These are phyloP conservation scores for Synanthedon vespiformis DNA, from an alignment of 2,888 invertebrate genomes.

Conservation along the genomic window DNA sequence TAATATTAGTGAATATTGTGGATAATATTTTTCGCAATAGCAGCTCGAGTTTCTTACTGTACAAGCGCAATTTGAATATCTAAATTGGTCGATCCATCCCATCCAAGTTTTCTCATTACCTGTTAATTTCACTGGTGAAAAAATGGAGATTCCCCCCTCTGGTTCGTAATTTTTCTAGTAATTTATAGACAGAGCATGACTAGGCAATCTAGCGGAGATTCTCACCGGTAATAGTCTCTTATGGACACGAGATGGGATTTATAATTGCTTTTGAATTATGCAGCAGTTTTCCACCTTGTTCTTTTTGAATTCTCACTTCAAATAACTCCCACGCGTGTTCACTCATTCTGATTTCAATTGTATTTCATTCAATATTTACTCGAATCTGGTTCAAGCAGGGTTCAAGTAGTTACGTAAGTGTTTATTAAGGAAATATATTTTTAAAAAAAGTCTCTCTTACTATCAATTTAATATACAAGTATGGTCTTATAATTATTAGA, in stretches of 20 bases:
- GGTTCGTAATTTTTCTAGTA: constrained; percentile 45
- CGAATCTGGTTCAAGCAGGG: no score
- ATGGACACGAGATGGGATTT: constrained; percentile 14
- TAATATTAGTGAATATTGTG: no score
- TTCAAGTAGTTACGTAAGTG: no score
- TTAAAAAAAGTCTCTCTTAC: no score
- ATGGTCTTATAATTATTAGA: no score
- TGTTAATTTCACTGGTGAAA: constrained; percentile 36
- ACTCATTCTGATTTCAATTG: no score
- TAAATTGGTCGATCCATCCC: constrained; percentile 58
- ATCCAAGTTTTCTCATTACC: constrained; percentile 61
- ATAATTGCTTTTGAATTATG: constrained; percentile 22
- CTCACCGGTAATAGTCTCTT: constrained; percentile 23
- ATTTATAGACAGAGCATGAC: constrained; percentile 63
- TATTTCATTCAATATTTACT: no score
- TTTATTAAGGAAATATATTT: no score
- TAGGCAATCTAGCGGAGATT: constrained; percentile 39
- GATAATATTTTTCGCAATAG: no score
- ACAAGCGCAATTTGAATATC: constrained; percentile 64
- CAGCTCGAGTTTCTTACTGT: background rate
- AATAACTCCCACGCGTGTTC: no score
- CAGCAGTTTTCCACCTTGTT: background rate
- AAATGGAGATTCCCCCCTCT: background rate
- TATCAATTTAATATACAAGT: no score
- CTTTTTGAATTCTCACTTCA: no score